Percentiles rank a stretch among this genome's conserved stretches.
These are phyloP conservation scores for Acanthoscelides obtectus DNA, from an alignment of 2,888 invertebrate species.

Conservation along the genomic window DNA sequence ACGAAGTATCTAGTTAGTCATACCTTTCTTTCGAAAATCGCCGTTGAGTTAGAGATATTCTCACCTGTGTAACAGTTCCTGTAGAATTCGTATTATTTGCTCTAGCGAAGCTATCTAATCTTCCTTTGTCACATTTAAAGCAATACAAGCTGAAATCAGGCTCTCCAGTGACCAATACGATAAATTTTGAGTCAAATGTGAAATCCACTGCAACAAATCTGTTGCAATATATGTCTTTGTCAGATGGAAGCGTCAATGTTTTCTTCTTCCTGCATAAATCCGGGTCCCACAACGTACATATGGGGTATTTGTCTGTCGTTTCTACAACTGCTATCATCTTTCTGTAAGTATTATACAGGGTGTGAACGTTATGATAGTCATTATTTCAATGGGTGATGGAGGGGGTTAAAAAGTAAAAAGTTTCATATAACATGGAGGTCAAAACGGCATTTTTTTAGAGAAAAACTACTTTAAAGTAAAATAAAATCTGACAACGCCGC, in stretches of 20 bases:
- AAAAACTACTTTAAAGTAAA: too few species aligned
- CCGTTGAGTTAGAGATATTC: too few species aligned
- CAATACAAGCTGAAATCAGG: conserved; percentile 79
- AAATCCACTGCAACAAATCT: conserved; percentile 69
- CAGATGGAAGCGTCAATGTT: conserved; percentile 51
- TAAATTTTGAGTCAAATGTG: conserved; percentile 74
- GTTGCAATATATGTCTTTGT: conserved; percentile 50
- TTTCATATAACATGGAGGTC: too few species aligned
- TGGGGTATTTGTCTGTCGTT: conserved; percentile 47
- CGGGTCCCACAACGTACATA: conserved; percentile 68
- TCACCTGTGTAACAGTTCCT: conserved; percentile 60
- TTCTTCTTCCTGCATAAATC: conserved; percentile 65
- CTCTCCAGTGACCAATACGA: conserved; percentile 75
- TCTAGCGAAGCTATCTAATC: conserved; percentile 70
- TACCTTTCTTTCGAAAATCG: too few species aligned
- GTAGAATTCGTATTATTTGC: conserved; percentile 66
- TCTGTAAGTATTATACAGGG: conserved; percentile 42
- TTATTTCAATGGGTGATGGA: too few species aligned
- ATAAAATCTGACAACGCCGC: too few species aligned
- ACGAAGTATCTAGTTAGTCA: too few species aligned
- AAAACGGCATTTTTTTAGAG: too few species aligned
- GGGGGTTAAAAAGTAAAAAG: too few species aligned
- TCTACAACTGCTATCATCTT: conserved; percentile 63
- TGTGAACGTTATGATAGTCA: too few species aligned
- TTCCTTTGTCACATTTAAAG: conserved; percentile 79